These are phyloP conservation scores for Netelia inedita DNA, from an alignment of 2,888 invertebrate genomes.

Conservation along the genomic window DNA sequence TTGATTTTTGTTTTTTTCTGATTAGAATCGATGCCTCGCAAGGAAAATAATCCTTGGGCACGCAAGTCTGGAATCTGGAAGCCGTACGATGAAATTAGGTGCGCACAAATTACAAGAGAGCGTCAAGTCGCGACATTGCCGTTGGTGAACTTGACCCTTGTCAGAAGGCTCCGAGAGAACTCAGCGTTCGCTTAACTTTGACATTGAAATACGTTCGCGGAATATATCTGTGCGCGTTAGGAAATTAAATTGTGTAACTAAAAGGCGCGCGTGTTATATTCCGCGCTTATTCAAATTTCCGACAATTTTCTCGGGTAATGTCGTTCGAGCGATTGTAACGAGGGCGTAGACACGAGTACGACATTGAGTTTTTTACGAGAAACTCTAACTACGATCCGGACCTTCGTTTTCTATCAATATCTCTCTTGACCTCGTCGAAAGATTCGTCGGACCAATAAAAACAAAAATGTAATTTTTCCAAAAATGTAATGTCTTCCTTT, in stretches of 20 bases:
- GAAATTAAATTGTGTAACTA: constrained; percentile 70
- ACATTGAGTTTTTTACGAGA: neutral
- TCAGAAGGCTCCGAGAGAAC: constrained; percentile 33
- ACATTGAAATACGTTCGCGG: constrained; percentile 72
- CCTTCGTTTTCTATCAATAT: neutral
- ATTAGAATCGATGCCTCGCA: neutral
- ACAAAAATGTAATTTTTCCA: neutral
- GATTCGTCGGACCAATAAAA: neutral
- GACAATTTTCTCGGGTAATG: constrained; percentile 71
- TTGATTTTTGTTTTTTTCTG: neutral
- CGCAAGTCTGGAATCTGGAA: constrained; percentile 1
- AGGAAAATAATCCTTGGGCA: neutral
- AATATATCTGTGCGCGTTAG: constrained; percentile 32
- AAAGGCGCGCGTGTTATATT: constrained; percentile 68
- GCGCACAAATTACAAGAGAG: constrained; percentile 2
- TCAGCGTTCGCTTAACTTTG: constrained; percentile 69
- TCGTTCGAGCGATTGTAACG: constrained; percentile 54
- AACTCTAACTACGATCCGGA: neutral
- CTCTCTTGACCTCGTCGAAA: neutral
- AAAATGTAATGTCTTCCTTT: neutral
- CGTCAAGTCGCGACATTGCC: constrained; percentile 31
- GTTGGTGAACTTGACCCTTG: constrained; percentile 69
- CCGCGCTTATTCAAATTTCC: constrained; percentile 73
- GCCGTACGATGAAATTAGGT: neutral
- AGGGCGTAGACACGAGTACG: constrained; percentile 19